Evolutionary conservation across 2,797 vertebrate genomes (phyloP), one percentile per base, ranked within the genome.

Genomic region (Microcaecilia unicolor): DNA sequence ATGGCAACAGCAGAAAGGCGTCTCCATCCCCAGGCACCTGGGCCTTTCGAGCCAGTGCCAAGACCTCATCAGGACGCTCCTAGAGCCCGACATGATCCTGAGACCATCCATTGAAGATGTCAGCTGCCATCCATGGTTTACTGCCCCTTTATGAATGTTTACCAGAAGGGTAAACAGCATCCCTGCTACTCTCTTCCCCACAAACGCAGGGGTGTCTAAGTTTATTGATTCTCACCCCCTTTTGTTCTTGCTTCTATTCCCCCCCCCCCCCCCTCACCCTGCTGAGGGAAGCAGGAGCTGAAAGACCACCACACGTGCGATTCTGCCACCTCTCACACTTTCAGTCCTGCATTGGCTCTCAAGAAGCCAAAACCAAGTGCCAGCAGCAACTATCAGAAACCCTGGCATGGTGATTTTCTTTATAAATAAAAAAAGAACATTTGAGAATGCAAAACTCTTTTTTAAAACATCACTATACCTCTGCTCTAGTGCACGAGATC

Each of bases 51-150:
- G 45, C 2, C 67, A 72, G 20, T 76, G 73, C 49, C 73, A 76
- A 51, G 68, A 77, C 43, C 61, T 79, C 32, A 55, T 77, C 23
- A 75, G 61, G 32, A 46, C 22, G 36, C 72, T 82, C 25, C 44
- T 80, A 55, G 66, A 79, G 30, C 73, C 70, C 3, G 69, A 78
- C 19, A 50, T 60, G 55, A 34, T 5, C 18, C 53, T 77, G 23
- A 52, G 76, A 36, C 70, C 66, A 38, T 75, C 70, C 10, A 65
- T 76, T 4, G 58, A 70, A 42, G 61, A 51, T 51, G 62, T 78
- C 25, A 60, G 56, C 55, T 38, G 27, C 41, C 74, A 80, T 52
- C 66, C 70, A 1, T 78, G 76, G 77, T 48, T 80, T 47, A 61
- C 45, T 15, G 62, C 48, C 28, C 52, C 61, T 37, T 60, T 45